Evolutionary conservation across 2,888 invertebrate genomes (phyloP).

Genomic region (Ectemnius continuus): DNA sequence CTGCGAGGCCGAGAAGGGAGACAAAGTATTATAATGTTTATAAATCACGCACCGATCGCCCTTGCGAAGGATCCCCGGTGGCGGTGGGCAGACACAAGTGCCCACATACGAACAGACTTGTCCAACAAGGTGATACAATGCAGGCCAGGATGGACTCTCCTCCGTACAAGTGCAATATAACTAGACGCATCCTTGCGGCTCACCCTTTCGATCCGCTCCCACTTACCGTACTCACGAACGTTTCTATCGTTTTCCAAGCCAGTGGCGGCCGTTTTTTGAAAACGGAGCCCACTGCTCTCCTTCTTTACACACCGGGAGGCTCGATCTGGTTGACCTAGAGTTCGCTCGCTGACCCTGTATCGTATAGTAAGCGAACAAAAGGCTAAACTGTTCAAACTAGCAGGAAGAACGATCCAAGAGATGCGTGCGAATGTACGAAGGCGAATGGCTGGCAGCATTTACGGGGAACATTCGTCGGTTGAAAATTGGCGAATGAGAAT

Average conservation of each 20-base stretch:
- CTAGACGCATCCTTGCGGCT: constrained; percentile 25
- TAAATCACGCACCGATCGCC: not conserved
- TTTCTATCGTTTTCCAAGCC: too few relatives aligned
- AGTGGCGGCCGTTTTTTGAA: too few relatives aligned
- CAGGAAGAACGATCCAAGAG: constrained; percentile 28
- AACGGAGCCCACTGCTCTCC: too few relatives aligned
- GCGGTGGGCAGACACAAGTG: constrained; percentile 5
- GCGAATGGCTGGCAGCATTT: not conserved
- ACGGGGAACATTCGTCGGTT: not conserved
- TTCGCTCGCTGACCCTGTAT: constrained; percentile 45
- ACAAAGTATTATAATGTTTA: constrained; percentile 21
- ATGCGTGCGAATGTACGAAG: constrained; percentile 11
- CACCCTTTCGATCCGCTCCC: constrained; percentile 33
- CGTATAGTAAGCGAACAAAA: constrained; percentile 54
- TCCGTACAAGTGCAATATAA: constrained; percentile 63
- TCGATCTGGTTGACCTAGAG: constrained; percentile 35
- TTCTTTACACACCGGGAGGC: not conserved
- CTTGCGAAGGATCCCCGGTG: constrained; percentile 1
- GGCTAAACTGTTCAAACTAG: constrained; percentile 38
- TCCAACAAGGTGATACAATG: constrained; percentile 13
- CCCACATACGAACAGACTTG: constrained; percentile 9
- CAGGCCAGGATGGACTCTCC: constrained; percentile 53
- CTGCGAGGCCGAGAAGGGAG: constrained; percentile 1
- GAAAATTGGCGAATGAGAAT: not conserved
- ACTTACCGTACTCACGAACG: not conserved